Percentiles rank a stretch among this genome's conserved stretches.
Evolutionary conservation across 2,888 invertebrate species (phyloP).

Genomic region (Crossocerus cetratus): DNA sequence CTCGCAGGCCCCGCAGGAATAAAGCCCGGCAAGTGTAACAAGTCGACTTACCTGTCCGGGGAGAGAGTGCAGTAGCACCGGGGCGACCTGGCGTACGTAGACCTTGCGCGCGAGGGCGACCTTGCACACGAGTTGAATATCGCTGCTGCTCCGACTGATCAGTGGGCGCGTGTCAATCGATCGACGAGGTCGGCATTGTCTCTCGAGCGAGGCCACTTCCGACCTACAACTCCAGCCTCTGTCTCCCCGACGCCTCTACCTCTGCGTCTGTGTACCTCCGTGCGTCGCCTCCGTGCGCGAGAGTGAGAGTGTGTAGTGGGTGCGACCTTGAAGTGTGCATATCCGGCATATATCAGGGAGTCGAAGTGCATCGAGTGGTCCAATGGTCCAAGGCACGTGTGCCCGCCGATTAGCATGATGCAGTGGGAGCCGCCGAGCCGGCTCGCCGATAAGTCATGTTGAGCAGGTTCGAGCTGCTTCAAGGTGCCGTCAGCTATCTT

Average conservation of each 20-base stretch:
- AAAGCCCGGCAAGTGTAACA: no score
- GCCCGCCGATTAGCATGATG: neutral
- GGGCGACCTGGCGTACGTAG: neutral
- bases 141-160: neutral
- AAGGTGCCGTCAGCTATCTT: slow-evolving; percentile 70
- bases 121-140: neutral
- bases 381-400: neutral
- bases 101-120: neutral
- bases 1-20: no score
- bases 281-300: no score
- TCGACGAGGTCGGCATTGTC: neutral
- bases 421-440: slow-evolving; percentile 13
- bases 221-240: no score
- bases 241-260: no score
- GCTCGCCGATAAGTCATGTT: slow-evolving; percentile 64
- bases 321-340: neutral
- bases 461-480: slow-evolving; percentile 71
- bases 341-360: neutral
- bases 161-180: slow-evolving; percentile 1
- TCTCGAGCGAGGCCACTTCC: no score
- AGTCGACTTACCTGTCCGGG: no score
- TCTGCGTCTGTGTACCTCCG: no score
- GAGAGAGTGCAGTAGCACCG: no score
- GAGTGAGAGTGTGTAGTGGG: no score
- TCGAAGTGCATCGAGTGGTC: neutral